Evolutionary conservation across 1,140 invertebrate genomes (phyloP).

Genomic region (Penaeus indicus): DNA sequence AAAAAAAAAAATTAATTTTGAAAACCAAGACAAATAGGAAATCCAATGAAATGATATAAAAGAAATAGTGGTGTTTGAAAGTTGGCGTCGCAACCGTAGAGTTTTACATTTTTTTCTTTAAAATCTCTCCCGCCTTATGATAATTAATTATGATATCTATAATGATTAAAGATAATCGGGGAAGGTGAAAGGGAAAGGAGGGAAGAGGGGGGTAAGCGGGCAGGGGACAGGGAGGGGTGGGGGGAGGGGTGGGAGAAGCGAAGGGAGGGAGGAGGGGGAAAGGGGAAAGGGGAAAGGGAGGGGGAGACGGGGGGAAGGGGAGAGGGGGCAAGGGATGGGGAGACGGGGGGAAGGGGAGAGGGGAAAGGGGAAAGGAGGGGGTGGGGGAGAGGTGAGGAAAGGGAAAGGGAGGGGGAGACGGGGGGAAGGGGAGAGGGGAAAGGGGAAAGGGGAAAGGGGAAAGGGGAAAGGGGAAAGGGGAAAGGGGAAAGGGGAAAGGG

Average conservation of each 20-base stretch:
- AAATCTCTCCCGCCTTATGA: too few relatives aligned
- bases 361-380: neutral
- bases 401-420: neutral
- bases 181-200: neutral
- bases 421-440: neutral
- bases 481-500: slow-evolving; percentile 6
- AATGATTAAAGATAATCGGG: neutral
- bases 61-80: too few relatives aligned
- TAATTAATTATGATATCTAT: neutral
- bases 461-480: too few relatives aligned
- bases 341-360: neutral
- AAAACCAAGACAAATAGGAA: too few relatives aligned
- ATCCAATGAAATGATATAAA: too few relatives aligned
- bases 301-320: neutral
- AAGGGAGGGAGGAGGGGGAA: neutral
- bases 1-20: neutral
- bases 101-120: too few relatives aligned
- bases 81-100: too few relatives aligned
- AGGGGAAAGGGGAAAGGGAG: neutral
- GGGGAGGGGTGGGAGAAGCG: slow-evolving; percentile 16
- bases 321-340: slow-evolving; percentile 2
- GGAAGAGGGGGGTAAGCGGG: neutral
- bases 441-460: too few relatives aligned
- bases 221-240: slow-evolving; percentile 5
- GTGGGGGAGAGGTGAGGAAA: slow-evolving; percentile 6